Evolutionary conservation across 2,888 invertebrate species (phyloP), one percentile per base, ranked within the genome.

Genomic region (Agapostemon virescens): DNA sequence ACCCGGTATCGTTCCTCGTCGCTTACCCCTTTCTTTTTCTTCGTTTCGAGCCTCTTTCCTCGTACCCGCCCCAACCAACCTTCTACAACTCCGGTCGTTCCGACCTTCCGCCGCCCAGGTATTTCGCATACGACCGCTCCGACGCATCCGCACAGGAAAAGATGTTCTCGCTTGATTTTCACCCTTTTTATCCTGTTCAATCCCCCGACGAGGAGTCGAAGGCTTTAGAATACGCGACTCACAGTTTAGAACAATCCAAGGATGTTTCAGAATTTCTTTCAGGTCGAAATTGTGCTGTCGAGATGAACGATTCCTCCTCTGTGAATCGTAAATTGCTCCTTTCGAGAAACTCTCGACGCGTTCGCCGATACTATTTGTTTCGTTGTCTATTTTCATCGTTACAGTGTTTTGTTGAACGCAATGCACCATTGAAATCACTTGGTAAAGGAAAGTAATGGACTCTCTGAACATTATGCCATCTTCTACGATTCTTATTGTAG

Each of bases 1-100:
- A 85, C 83, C 76, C 85, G 81, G 87, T 87, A 87, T 86, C 87
- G 87, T 87, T 83, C 81, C 72, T 64, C 80, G 68, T 61, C 69
- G 40, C 38, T 74, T 69, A 38, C 73, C 76, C 69, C 45, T 66
- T 78, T 71, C 71, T 61, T 63, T 58, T 69, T 63, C 69, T 45
- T 73, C 70, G 52, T 45, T 70, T 69, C 55, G 58, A 67, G 67
- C 66, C 74, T 70, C 76, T 74, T 74, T 81, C 79, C 78, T 69
- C 83, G 74, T 82, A 73, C 85, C 80, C 84, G 77, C 80, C 76
- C 77, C 75, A 38, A 77, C 79, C 80, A 81, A 82, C 80, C 79
- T 77, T 83, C 74, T 64, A 79, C 71, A 72, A 77, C 55, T 55
- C 26, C 26, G 13, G 11, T 77, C 76, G 82, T 78, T 74, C 55